Percentiles rank a stretch among this genome's conserved stretches.
These are phyloP conservation scores for Saxidomus purpurata DNA, from an alignment of 1,140 invertebrate genomes.

Conservation along the genomic window DNA sequence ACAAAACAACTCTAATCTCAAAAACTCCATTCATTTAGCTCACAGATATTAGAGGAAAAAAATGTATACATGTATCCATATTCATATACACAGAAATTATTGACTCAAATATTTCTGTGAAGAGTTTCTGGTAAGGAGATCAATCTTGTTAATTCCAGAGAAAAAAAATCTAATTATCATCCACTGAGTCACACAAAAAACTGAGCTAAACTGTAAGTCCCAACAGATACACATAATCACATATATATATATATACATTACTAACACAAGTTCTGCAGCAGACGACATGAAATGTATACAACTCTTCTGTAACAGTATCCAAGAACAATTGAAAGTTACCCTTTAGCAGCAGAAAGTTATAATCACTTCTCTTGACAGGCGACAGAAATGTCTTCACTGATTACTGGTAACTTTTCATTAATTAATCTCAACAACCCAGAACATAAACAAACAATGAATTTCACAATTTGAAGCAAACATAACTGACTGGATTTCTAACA, in stretches of 20 bases:
- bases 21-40: background rate
- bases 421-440: background rate
- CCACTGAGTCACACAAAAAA: background rate
- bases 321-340: constrained; percentile 1
- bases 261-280: background rate
- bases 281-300: background rate
- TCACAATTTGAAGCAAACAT: background rate
- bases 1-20: background rate
- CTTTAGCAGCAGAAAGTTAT: background rate
- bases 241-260: too few relatives aligned
- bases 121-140: background rate
- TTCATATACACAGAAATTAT: too few relatives aligned
- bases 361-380: background rate
- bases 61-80: background rate
- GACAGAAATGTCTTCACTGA: constrained; percentile 11
- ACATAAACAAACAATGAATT: constrained; percentile 4
- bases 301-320: background rate
- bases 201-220: background rate
- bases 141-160: background rate
- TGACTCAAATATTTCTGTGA: too few relatives aligned
- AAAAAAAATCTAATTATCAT: background rate
- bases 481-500: background rate
- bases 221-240: too few relatives aligned
- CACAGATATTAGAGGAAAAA: background rate
- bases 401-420: background rate